Percentiles rank a stretch among this genome's conserved stretches.
phyloP scores from a whole-genome alignment of 2,113 vertebrate species.

The Nicator chloris region DNA sequence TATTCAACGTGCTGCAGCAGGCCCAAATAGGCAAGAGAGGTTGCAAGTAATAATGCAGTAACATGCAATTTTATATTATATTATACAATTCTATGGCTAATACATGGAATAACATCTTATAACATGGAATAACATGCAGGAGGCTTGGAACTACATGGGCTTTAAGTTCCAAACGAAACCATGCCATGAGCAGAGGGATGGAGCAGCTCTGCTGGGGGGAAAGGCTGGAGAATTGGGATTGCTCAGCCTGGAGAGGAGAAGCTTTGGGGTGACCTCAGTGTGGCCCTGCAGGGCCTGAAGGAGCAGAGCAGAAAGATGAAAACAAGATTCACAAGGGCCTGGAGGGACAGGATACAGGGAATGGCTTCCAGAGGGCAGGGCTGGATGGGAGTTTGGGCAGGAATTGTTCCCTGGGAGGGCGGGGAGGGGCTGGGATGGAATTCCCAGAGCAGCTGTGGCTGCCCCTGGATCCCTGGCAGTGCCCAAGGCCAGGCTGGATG shows the following conservation, averaged over 20 bases:
- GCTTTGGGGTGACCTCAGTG: not conserved
- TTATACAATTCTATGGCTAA: too few species aligned
- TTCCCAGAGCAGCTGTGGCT: not conserved
- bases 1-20: not conserved
- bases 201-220: not conserved
- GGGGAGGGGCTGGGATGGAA: fast-evolving
- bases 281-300: not conserved
- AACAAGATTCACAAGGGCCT: too few species aligned
- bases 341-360: not conserved
- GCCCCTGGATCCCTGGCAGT: not conserved
- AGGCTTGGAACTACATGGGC: not conserved
- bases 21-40: fast-evolving
- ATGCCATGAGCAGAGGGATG: not conserved
- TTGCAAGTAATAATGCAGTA: fast-evolving
- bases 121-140: not conserved
- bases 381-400: fast-evolving
- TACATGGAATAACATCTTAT: not conserved
- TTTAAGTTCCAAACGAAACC: not conserved
- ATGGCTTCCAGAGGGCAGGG: not conserved
- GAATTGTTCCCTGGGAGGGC: not conserved
- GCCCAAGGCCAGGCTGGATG: not conserved
- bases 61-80: not conserved
- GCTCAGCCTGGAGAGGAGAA: not conserved
- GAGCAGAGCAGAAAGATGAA: too few species aligned
- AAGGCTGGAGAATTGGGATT: not conserved